phyloP scores from a whole-genome alignment of 2,797 vertebrate species.

The Psittacula echo region DNA sequence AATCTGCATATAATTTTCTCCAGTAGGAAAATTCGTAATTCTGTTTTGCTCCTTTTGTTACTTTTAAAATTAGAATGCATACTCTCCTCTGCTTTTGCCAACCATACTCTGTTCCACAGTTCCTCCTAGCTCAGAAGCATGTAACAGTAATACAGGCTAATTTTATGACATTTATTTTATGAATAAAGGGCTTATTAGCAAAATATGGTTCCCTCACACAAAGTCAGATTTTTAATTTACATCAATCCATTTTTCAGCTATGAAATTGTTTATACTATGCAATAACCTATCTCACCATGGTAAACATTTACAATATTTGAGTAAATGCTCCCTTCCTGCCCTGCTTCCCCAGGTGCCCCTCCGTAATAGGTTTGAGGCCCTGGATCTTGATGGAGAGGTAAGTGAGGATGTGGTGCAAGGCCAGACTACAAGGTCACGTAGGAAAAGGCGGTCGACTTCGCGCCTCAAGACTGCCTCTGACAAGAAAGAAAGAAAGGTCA shows the following conservation, averaged over 20 bases:
- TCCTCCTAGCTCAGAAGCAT: neutral
- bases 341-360: too few species aligned
- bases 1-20: neutral
- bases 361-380: too few species aligned
- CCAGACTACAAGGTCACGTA: too few species aligned
- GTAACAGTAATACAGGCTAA: neutral
- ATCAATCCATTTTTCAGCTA: neutral
- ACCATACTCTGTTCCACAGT: neutral
- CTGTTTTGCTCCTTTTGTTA: neutral
- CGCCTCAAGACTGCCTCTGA: too few species aligned
- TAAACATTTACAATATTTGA: slow-evolving; percentile 26
- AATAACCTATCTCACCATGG: neutral
- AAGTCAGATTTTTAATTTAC: slow-evolving; percentile 2
- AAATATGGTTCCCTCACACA: neutral
- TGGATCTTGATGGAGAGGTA: too few species aligned
- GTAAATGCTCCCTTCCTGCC: neutral
- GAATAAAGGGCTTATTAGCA: neutral
- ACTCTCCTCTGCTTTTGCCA: neutral
- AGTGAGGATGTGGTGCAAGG: too few species aligned
- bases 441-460: too few species aligned
- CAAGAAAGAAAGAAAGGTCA: too few species aligned
- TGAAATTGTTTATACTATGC: neutral
- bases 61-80: neutral
- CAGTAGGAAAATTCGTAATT: neutral
- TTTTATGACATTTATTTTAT: neutral